Percentiles rank a stretch among this genome's conserved stretches.
Evolutionary conservation across 2,888 invertebrate species (phyloP).

Genomic region (Vanessa cardui): DNA sequence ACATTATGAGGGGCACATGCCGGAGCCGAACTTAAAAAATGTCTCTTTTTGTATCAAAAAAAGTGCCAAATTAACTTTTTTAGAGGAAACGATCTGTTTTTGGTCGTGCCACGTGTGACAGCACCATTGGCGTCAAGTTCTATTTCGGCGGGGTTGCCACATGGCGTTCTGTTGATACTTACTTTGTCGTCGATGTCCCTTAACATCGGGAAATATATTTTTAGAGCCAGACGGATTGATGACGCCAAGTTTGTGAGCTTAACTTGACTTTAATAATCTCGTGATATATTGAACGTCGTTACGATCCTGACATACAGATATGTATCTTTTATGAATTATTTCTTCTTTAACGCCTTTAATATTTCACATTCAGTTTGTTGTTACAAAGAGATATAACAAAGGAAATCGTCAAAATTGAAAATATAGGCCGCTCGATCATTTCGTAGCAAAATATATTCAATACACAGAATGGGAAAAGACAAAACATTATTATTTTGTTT

Average conservation of each 20-base stretch:
- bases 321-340: constrained; percentile 61
- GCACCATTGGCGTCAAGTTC: constrained; percentile 61
- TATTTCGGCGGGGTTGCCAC: constrained; percentile 70
- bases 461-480: constrained; percentile 60
- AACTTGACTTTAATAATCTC: constrained; percentile 71
- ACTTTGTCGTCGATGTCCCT: constrained; percentile 77
- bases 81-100: constrained; percentile 82
- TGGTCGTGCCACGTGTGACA: constrained; percentile 77
- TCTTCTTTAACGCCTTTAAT: constrained; percentile 46
- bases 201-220: constrained; percentile 75
- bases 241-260: constrained; percentile 63
- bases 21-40: constrained; percentile 68
- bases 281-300: constrained; percentile 67
- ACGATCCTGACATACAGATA: constrained; percentile 57
- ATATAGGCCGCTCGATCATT: constrained; percentile 56
- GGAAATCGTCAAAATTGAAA: constrained; percentile 51
- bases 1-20: constrained; percentile 77
- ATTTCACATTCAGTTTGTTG: constrained; percentile 49
- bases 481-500: constrained; percentile 66
- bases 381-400: constrained; percentile 47
- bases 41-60: constrained; percentile 74
- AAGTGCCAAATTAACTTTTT: constrained; percentile 81
- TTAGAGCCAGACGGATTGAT: constrained; percentile 66
- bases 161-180: constrained; percentile 73
- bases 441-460: constrained; percentile 64